A percentile compares a stretch with the other conserved stretches of the same genome.
Conservation (phyloP, 2,888 invertebrate genomes). For the Uloborus plumipes region DNA sequence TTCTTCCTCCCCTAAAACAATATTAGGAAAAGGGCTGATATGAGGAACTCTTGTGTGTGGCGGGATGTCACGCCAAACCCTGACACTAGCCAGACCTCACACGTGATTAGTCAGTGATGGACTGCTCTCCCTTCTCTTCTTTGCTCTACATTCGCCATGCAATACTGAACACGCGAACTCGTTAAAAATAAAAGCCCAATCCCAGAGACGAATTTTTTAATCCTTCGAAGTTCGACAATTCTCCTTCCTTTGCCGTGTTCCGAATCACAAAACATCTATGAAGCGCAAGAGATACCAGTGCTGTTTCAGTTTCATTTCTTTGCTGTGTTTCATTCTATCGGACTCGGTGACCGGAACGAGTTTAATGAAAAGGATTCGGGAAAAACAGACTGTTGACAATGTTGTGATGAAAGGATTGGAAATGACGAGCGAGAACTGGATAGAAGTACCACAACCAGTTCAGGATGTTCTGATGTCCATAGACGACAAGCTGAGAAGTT, state of each 20-base stretch:
- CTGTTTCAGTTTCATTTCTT: constrained; percentile 7
- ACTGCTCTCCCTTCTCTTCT: constrained; percentile 22
- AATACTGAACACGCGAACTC: constrained; percentile 7
- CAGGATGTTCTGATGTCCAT: constrained; percentile 65
- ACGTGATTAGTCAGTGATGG: constrained; percentile 33
- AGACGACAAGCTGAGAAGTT: constrained; percentile 63
- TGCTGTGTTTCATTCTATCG: background rate
- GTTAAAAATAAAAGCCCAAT: background rate
- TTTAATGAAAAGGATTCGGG: constrained; percentile 44
- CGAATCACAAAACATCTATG: constrained; percentile 2
- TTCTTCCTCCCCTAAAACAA: constrained; percentile 1
- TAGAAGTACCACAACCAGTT: constrained; percentile 22
- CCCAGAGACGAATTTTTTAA: constrained; percentile 6
- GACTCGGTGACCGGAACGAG: constrained; percentile 10
- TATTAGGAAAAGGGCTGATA: constrained; percentile 2
- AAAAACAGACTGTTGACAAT: constrained; percentile 34
- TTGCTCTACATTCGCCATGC: background rate
- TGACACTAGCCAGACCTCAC: constrained; percentile 52
- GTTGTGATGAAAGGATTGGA: constrained; percentile 28
- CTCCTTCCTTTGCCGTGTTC: background rate
- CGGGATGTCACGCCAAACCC: constrained; percentile 20
- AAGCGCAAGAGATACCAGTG: constrained; percentile 1
- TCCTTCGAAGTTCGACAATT: background rate
- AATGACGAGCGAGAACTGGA: constrained; percentile 24
- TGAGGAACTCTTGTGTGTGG: background rate